phyloP scores from a whole-genome alignment of 2,113 vertebrate species.

The Sylvilagus bachmani region DNA sequence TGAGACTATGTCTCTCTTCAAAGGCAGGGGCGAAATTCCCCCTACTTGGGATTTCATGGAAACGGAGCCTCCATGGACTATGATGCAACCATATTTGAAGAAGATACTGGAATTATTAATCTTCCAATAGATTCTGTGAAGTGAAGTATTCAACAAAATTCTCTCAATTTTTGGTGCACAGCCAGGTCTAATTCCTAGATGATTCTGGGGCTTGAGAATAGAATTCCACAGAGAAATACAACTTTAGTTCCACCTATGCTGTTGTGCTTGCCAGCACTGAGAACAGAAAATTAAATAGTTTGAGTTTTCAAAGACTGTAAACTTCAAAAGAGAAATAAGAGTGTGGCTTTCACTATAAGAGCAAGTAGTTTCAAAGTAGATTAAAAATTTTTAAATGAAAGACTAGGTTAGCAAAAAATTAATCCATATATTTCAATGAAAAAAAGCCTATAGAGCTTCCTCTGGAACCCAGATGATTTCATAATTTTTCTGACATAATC shows the following conservation, averaged over 20 bases:
- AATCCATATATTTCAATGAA: conserved; percentile 30
- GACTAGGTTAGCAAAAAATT: background rate
- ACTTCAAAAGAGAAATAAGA: background rate
- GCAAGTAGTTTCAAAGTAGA: background rate
- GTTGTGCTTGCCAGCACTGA: background rate
- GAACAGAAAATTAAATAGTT: background rate
- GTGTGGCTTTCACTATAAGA: background rate
- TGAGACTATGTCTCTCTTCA: background rate
- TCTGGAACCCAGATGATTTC: background rate
- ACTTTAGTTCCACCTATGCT: background rate
- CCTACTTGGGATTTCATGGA: background rate
- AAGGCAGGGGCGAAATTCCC: background rate
- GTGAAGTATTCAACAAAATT: no score
- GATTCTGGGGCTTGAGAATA: background rate
- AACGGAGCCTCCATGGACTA: background rate
- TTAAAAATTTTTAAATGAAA: background rate
- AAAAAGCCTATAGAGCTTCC: background rate
- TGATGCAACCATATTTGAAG: background rate
- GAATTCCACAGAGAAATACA: background rate
- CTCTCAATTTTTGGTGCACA: background rate
- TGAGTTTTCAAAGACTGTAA: background rate
- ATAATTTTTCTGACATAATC: background rate
- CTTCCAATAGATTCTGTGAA: background rate
- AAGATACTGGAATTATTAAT: background rate
- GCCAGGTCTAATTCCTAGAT: background rate